These are phyloP conservation scores for Oryctes rhinoceros DNA, from an alignment of 1,140 invertebrate genomes.

Conservation along the genomic window DNA sequence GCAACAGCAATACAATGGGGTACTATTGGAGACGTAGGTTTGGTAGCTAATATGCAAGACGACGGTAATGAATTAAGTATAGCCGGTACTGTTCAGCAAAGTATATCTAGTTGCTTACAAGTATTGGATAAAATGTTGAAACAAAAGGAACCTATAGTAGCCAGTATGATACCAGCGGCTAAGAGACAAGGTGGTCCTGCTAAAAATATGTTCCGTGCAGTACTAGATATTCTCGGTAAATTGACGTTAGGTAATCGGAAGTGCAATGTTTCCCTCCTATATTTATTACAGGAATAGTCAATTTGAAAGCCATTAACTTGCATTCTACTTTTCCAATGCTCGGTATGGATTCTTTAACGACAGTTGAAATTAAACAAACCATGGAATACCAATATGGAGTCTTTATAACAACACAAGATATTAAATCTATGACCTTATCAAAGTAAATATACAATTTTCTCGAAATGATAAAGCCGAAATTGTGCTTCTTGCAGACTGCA, in stretches of 20 bases:
- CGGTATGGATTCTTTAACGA: constrained; percentile 91
- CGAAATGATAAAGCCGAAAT: too few species aligned
- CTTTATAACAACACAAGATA: constrained; percentile 68
- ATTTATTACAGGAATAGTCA: constrained; percentile 58
- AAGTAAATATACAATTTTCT: constrained; percentile 43
- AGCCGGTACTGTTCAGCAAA: constrained; percentile 83
- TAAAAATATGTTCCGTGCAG: background rate
- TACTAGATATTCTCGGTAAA: background rate
- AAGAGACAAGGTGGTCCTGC: constrained; percentile 54
- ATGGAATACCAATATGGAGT: constrained; percentile 73
- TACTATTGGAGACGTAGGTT: constrained; percentile 73
- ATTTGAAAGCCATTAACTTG: constrained; percentile 69
- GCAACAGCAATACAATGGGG: constrained; percentile 78
- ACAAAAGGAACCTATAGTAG: constrained; percentile 70
- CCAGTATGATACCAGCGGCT: constrained; percentile 81
- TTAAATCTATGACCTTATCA: constrained; percentile 63
- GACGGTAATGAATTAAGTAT: constrained; percentile 78
- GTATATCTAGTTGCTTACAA: constrained; percentile 79
- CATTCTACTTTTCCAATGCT: constrained; percentile 80
- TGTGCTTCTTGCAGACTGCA: too few species aligned
- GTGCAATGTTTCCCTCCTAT: too few species aligned
- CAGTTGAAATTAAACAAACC: constrained; percentile 80
- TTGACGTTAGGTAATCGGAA: too few species aligned
- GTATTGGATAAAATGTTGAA: constrained; percentile 74
- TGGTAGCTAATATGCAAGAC: constrained; percentile 83